phyloP scores from a whole-genome alignment of 2,113 vertebrate genomes.

The Puffinus mauretanicus region DNA sequence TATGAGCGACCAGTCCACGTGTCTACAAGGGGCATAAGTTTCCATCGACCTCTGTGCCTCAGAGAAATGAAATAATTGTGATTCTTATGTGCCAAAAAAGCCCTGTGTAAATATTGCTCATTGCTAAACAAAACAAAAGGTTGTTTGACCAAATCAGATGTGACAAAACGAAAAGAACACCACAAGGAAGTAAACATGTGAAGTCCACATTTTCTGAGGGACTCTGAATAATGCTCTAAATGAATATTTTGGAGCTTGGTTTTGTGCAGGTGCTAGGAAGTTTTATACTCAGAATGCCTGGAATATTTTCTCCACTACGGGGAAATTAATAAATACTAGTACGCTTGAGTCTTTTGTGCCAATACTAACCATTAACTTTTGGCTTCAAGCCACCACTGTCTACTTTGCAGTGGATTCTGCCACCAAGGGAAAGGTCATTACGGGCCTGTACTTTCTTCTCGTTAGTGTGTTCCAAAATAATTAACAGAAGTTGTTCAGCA shows the following conservation, averaged over 20 bases:
- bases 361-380: constrained; percentile 80
- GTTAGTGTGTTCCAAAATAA: constrained; percentile 75
- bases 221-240: constrained; percentile 70
- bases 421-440: constrained; percentile 80
- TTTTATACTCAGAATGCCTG: constrained; percentile 76
- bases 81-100: constrained; percentile 45
- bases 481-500: constrained; percentile 80
- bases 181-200: constrained; percentile 68
- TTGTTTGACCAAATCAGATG: constrained; percentile 65
- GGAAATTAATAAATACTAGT: constrained; percentile 77
- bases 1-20: constrained; percentile 48
- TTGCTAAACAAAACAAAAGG: constrained; percentile 69
- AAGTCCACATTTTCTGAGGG: constrained; percentile 66
- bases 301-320: constrained; percentile 77
- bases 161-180: constrained; percentile 67
- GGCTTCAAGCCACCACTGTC: constrained; percentile 73
- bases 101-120: constrained; percentile 71
- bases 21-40: constrained; percentile 71
- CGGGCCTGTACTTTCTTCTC: constrained; percentile 71
- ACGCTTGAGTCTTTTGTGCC: constrained; percentile 69
- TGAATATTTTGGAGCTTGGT: constrained; percentile 73
- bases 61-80: constrained; percentile 68
- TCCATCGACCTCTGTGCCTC: constrained; percentile 65
- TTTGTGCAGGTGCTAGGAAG: constrained; percentile 80
- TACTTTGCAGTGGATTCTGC: constrained; percentile 75